Evolutionary conservation across 2,888 invertebrate species (phyloP), one percentile per base, ranked within the genome.

Genomic region (Aquatica leii): DNA sequence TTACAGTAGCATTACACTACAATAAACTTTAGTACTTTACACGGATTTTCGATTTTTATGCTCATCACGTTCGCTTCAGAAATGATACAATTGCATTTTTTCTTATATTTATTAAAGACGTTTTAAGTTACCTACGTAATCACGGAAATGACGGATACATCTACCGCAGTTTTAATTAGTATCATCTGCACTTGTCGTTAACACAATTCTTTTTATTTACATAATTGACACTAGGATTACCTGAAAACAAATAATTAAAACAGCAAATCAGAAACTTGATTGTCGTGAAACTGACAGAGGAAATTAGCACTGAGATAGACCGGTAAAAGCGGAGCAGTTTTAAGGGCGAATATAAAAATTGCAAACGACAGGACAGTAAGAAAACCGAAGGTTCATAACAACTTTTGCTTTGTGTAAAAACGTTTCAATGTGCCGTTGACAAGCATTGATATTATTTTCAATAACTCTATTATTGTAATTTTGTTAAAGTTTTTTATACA

Each of bases 261-360:
- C 68, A 64, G 65, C 66, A 71, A 72, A 70, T 71, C 71, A 70
- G 70, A 68, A 67, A 66, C 64, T 62, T 66, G 65, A 66, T 70
- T 70, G 74, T 73, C 73, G 72, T 62, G 71, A 66, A 71, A 67
- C 68, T 70, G 67, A 60, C 67, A 65, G 68, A 73, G 74, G 74
- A 74, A 74, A 74, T 74, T 74, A 71, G 72, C 62, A 60, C 69
- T 65, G 66, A 71, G 69, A 62, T 54, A 69, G 62, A 64, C 67
- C 66, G 61, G 57, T 46, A 54, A 50, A 43, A 54, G 54, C 56
- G 57, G 60, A 57, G 49, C 48, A 21, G 43, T 40, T 43, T 55
- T 59, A 51, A 64, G 51, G 56, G 37, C 14, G 48, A 41, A 55
- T 53, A 56, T 60, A 63, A 63, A 63, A 63, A 60, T 64, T 60